phyloP scores from a whole-genome alignment of 1,140 invertebrate genomes.

The Drosophila malerkotliana region DNA sequence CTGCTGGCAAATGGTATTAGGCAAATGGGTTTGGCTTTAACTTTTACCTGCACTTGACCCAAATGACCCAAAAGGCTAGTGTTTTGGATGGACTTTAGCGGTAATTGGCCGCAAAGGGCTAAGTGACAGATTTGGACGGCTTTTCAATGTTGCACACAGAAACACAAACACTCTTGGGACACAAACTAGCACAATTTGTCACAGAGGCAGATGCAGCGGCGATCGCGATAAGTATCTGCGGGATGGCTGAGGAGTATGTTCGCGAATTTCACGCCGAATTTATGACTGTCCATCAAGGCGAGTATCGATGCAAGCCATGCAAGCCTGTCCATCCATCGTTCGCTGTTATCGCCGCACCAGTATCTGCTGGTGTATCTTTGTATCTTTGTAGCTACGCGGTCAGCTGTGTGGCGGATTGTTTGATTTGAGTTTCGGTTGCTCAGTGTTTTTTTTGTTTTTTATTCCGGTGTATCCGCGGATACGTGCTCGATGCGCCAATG shows the following conservation, averaged over 20 bases:
- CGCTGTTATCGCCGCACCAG: slow-evolving; percentile 49
- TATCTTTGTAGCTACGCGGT: slow-evolving; percentile 37
- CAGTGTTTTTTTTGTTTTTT: slow-evolving; percentile 9
- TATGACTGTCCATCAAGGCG: slow-evolving; percentile 61
- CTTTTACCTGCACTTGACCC: slow-evolving; percentile 50
- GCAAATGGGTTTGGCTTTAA: slow-evolving; percentile 20
- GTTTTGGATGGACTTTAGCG: slow-evolving; percentile 35
- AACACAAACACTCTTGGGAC: slow-evolving; percentile 15
- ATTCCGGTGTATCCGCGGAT: slow-evolving; percentile 77
- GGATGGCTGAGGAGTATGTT: slow-evolving; percentile 39
- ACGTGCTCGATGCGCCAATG: slow-evolving; percentile 84
- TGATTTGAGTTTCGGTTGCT: slow-evolving; percentile 12
- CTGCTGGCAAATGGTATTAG: slow-evolving; percentile 19
- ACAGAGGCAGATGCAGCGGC: slow-evolving; percentile 23
- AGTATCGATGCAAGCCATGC: slow-evolving; percentile 73
- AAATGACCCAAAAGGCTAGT: background rate
- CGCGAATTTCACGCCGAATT: slow-evolving; percentile 65
- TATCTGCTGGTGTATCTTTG: slow-evolving; percentile 13
- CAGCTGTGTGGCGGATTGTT: slow-evolving; percentile 50
- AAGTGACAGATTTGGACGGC: slow-evolving; percentile 31
- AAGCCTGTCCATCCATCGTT: slow-evolving; percentile 68
- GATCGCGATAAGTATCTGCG: slow-evolving; percentile 45
- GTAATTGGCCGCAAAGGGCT: slow-evolving; percentile 50
- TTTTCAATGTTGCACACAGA: slow-evolving; percentile 50
- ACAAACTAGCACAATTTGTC: slow-evolving; percentile 30